Evolutionary conservation across 2,797 vertebrate species (phyloP).

Genomic region (Helarctos malayanus): DNA sequence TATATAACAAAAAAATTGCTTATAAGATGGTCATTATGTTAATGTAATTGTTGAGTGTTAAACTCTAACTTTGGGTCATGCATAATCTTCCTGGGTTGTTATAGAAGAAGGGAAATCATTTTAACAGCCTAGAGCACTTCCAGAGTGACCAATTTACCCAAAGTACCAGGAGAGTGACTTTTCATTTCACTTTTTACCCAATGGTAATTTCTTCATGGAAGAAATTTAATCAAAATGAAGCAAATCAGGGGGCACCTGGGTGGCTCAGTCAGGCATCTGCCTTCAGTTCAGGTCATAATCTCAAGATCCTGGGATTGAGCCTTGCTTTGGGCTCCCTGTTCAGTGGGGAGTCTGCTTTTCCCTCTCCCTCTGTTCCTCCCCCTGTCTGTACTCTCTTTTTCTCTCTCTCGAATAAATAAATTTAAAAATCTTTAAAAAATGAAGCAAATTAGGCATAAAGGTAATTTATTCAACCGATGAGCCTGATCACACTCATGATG

Average conservation of each 20-base stretch:
- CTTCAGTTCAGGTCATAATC: neutral
- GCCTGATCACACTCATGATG: neutral
- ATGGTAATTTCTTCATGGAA: neutral
- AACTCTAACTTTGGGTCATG: neutral
- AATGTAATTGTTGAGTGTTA: neutral
- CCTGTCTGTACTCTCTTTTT: neutral
- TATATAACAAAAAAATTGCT: neutral
- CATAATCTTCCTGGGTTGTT: neutral
- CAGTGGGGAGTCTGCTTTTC: neutral
- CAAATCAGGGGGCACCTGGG: neutral
- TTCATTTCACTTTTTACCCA: neutral
- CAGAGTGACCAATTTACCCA: neutral
- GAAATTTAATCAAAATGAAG: neutral
- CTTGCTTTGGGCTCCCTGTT: neutral
- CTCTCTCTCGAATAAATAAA: neutral
- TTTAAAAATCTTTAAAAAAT: neutral
- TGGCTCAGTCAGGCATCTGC: neutral
- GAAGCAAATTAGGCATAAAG: neutral
- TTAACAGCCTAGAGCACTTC: neutral
- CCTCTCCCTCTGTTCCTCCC: neutral
- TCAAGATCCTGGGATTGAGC: neutral
- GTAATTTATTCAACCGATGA: neutral
- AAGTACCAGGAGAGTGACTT: neutral
- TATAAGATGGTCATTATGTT: neutral
- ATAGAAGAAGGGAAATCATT: neutral